Conservation (phyloP, 2,113 vertebrate genomes). For the Sylvia atricapilla region DNA sequence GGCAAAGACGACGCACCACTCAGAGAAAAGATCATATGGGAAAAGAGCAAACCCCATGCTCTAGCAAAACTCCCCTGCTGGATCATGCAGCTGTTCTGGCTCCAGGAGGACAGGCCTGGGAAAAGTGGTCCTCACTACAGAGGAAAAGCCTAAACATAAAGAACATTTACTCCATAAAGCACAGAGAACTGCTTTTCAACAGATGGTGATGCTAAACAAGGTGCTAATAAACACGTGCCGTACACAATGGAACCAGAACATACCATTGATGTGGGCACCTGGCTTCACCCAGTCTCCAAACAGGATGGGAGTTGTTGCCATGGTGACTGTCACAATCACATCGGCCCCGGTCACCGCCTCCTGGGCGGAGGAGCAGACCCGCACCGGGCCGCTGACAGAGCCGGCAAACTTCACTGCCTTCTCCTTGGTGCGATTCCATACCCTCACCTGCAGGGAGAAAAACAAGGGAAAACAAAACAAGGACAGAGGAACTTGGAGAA, state of each 20-base stretch:
- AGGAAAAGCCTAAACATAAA: not conserved
- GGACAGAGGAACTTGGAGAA: not conserved
- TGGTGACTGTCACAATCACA: slow-evolving; percentile 89
- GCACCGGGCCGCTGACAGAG: slow-evolving; percentile 70
- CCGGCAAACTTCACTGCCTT: slow-evolving; percentile 73
- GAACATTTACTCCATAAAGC: not conserved
- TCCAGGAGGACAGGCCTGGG: not conserved
- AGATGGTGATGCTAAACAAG: not conserved
- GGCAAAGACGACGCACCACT: not conserved
- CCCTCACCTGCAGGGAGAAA: slow-evolving; percentile 77
- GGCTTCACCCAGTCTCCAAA: slow-evolving; percentile 91
- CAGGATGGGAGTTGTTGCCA: slow-evolving; percentile 84
- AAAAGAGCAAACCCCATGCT: not conserved
- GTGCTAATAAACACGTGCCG: not conserved
- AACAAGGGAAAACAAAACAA: too few species aligned
- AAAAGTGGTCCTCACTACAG: not conserved
- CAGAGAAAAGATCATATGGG: not conserved
- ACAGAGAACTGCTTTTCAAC: not conserved
- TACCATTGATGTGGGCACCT: slow-evolving; percentile 93
- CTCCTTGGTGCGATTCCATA: slow-evolving; percentile 84
- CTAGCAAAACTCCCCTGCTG: not conserved
- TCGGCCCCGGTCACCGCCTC: slow-evolving; percentile 88
- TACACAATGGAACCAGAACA: not conserved
- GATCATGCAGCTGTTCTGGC: not conserved
- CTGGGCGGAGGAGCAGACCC: slow-evolving; percentile 76